A percentile compares a stretch with the other conserved stretches of the same genome.
Conservation (phyloP, 2,797 vertebrate genomes). For the Spinus pinus region DNA sequence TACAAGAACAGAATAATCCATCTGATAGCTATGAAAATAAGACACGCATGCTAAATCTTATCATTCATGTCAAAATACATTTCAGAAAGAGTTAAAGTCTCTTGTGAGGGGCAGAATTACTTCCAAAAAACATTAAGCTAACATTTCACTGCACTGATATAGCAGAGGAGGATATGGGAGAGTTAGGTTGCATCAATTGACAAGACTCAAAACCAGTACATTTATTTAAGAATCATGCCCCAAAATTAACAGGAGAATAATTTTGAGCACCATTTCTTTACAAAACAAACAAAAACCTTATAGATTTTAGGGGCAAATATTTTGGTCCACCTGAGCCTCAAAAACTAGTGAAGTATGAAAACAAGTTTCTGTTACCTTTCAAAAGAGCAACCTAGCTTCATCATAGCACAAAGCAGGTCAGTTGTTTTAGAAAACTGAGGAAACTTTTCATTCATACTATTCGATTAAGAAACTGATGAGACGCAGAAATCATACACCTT, state of each 20-base stretch:
- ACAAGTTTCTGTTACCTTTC: neutral
- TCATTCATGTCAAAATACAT: neutral
- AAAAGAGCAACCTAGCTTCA: neutral
- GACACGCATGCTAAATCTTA: neutral
- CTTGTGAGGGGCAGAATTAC: neutral
- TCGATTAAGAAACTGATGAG: neutral
- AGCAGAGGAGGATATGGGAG: neutral
- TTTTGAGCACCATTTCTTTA: neutral
- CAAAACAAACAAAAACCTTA: neutral
- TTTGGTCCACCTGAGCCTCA: neutral
- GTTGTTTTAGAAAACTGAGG: neutral
- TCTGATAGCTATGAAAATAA: neutral
- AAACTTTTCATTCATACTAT: neutral
- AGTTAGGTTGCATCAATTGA: neutral
- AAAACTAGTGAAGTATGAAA: neutral
- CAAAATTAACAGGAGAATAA: neutral
- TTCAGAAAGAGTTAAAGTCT: neutral
- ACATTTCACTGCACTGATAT: neutral
- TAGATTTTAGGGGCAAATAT: neutral
- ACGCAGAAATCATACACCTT: neutral
- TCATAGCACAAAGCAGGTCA: neutral
- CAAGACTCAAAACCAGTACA: neutral
- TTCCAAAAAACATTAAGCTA: neutral
- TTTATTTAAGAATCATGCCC: neutral
- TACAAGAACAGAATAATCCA: neutral